phyloP scores from a whole-genome alignment of 2,888 invertebrate genomes.

The Nemapogon koenigi region DNA sequence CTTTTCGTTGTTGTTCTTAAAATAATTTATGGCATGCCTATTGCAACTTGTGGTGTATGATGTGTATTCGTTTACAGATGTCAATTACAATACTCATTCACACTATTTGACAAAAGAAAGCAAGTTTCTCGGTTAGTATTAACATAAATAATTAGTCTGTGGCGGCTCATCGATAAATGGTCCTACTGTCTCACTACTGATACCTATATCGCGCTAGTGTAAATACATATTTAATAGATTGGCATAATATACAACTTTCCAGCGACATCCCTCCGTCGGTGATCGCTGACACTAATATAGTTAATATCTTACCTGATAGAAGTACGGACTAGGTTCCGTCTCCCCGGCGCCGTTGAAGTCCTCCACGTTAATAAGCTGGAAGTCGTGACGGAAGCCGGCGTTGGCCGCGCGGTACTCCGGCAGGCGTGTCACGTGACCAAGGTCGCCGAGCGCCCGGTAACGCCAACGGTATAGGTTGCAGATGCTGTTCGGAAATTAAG shows the following conservation, averaged over 20 bases:
- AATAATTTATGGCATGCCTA: too few species aligned
- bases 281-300: neutral
- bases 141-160: too few species aligned
- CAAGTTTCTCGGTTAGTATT: too few species aligned
- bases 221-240: constrained; percentile 9
- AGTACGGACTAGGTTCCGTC: constrained; percentile 97
- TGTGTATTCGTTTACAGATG: neutral
- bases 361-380: constrained; percentile 94
- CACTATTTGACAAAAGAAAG: too few species aligned
- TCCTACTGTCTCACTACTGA: too few species aligned
- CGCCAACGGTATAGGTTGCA: constrained; percentile 96
- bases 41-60: too few species aligned
- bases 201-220: too few species aligned
- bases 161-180: too few species aligned
- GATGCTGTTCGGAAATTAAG: too few species aligned
- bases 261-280: too few species aligned
- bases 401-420: constrained; percentile 91
- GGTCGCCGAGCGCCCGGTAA: constrained; percentile 93
- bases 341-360: constrained; percentile 97
- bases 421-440: constrained; percentile 84
- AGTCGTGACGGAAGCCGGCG: constrained; percentile 91
- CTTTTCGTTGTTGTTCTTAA: too few species aligned
- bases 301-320: constrained; percentile 80
- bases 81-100: neutral
- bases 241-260: too few species aligned